These are phyloP conservation scores for Bruchidius siliquastri DNA, from an alignment of 2,888 invertebrate species.

Conservation along the genomic window DNA sequence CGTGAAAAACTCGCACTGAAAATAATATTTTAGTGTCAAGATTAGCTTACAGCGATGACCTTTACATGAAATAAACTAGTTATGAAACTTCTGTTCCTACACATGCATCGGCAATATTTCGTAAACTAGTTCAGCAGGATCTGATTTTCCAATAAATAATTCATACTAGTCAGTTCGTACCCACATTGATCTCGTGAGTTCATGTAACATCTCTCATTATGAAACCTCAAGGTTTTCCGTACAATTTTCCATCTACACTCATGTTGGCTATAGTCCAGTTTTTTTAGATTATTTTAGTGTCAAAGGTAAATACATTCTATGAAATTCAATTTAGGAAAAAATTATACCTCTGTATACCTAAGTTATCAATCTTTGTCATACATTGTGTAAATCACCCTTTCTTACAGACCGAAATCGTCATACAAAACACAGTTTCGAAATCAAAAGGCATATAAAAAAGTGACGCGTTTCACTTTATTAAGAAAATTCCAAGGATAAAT, in stretches of 20 bases:
- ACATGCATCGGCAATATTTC: not conserved
- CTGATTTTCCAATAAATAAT: not conserved
- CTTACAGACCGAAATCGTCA: no score
- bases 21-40: not conserved
- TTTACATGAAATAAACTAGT: not conserved
- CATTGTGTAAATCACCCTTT: no score
- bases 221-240: not conserved
- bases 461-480: no score
- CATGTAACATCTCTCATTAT: not conserved
- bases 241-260: not conserved
- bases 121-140: not conserved
- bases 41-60: not conserved
- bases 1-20: not conserved
- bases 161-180: not conserved
- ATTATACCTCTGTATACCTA: no score
- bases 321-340: no score
- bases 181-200: not conserved
- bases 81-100: not conserved
- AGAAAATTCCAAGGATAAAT: no score
- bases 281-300: not conserved
- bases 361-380: no score
- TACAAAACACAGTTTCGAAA: no score
- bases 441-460: no score
- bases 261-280: not conserved
- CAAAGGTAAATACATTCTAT: no score